A percentile compares a stretch with the other conserved stretches of the same genome.
phyloP scores from a whole-genome alignment of 2,113 vertebrate species.

The Channa maculata region DNA sequence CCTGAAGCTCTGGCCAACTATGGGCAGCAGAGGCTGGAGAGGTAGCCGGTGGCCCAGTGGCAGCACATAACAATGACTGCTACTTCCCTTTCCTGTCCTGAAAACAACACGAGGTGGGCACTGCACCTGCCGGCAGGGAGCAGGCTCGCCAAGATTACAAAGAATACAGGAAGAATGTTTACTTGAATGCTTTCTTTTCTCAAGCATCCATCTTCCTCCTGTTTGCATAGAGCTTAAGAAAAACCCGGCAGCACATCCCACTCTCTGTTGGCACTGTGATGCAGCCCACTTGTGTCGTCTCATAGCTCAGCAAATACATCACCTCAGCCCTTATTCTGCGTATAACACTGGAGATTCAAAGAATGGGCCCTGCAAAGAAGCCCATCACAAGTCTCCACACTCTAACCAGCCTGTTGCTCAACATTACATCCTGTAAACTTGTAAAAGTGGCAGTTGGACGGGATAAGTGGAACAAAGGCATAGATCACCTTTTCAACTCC shows the following conservation, averaged over 20 bases:
- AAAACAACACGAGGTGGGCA: constrained; percentile 71
- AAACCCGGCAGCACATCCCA: constrained; percentile 72
- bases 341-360: constrained; percentile 55
- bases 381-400: constrained; percentile 28
- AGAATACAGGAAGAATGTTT: constrained; percentile 51
- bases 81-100: constrained; percentile 59
- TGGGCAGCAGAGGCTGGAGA: constrained; percentile 67
- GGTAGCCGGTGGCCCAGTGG: constrained; percentile 59
- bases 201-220: constrained; percentile 68
- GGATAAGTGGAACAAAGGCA: constrained; percentile 39
- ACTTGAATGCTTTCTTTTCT: constrained; percentile 57
- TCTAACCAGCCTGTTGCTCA: constrained; percentile 34
- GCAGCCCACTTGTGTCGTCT: constrained; percentile 78
- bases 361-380: constrained; percentile 47
- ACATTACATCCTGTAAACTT: constrained; percentile 32
- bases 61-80: constrained; percentile 47
- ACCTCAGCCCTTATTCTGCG: constrained; percentile 66
- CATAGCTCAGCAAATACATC: constrained; percentile 86
- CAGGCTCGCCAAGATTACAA: constrained; percentile 51
- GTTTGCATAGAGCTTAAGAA: constrained; percentile 82
- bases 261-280: constrained; percentile 79
- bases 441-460: constrained; percentile 24
- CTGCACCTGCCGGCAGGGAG: constrained; percentile 42
- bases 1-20: constrained; percentile 60
- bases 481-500: constrained; percentile 47